These are phyloP conservation scores for Neogobius melanostomus DNA, from an alignment of 2,113 vertebrate species.

Conservation along the genomic window DNA sequence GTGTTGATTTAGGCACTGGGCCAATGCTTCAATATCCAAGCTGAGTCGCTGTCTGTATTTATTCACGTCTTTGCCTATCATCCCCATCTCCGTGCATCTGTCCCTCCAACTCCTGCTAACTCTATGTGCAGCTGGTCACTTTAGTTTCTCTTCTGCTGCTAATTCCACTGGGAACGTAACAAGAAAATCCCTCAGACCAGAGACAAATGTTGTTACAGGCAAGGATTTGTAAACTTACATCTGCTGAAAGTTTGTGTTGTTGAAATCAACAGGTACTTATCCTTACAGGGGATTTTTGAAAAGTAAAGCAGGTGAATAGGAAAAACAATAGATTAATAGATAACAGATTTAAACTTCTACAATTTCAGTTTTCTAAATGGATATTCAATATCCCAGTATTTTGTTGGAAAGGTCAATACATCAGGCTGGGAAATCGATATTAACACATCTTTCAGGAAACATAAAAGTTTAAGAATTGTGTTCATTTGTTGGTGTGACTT, in stretches of 20 bases:
- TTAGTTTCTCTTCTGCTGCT: slow-evolving; percentile 16
- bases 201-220: slow-evolving; percentile 12
- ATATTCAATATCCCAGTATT: too few relatives aligned
- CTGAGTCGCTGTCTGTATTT: slow-evolving; percentile 57
- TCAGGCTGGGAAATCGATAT: too few relatives aligned
- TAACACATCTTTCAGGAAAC: too few relatives aligned
- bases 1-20: slow-evolving; percentile 69
- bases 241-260: background rate
- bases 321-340: too few relatives aligned
- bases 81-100: slow-evolving; percentile 40
- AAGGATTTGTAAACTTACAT: slow-evolving; percentile 5
- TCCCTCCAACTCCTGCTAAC: slow-evolving; percentile 31
- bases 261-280: background rate
- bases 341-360: too few relatives aligned
- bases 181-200: slow-evolving; percentile 5
- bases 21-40: slow-evolving; percentile 65
- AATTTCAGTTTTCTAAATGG: too few relatives aligned
- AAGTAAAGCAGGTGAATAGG: background rate
- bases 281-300: background rate
- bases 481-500: too few relatives aligned
- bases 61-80: slow-evolving; percentile 45
- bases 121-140: slow-evolving; percentile 49
- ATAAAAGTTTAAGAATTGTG: too few relatives aligned
- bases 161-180: slow-evolving; percentile 18
- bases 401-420: too few relatives aligned